Evolutionary conservation across 2,888 invertebrate species (phyloP), one percentile per base, ranked within the genome.

Genomic region (Deilephila elpenor): DNA sequence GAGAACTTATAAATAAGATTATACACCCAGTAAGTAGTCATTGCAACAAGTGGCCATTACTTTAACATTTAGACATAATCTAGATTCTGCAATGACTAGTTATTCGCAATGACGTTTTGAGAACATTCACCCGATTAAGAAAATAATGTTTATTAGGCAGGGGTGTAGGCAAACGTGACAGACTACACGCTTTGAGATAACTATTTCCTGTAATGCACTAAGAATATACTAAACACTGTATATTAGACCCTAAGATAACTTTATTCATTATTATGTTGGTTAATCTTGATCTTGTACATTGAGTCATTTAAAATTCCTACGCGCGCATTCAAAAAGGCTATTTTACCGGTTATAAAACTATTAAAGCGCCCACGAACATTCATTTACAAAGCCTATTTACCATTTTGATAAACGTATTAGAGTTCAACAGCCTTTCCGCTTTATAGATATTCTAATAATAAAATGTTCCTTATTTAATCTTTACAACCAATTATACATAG

Each of bases 31-130:
- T 78, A 74, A 64, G 76, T 74, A 81, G 94, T 94, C 89, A 87
- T 83, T 87, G 93, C 88, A 93, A 94, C 94, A 92, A 93, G 93
- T 87, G 85, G 93, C 83, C 93, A 94, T 93, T 93, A 81, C 44
- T 62, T 75, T 73, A 73, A 70, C 74, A 73, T 37, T 72, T 61
- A 73, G 44, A 74, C 11, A 51, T 25, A 20, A 67, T 67, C 62
- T 67, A 14, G 20, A 71, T 62, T 51, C 37, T 73, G 59, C 6
- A 94, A 94, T 94, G 93, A 86, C 92, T 89, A 92, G 86, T 94
- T 90, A 94, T 93, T 93, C 85, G 89, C 91, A 90, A 87, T 83
- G 86, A 93, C 94, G 76, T 74, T 81, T 73, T 71, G 76, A 81
- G 78, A 59, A 62, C 71, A 70, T 56, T 19, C 70, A 70, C 73